Base-by-base conservation (phyloP, 2,888 invertebrate species). In the Lucinisca nassula region DNA sequence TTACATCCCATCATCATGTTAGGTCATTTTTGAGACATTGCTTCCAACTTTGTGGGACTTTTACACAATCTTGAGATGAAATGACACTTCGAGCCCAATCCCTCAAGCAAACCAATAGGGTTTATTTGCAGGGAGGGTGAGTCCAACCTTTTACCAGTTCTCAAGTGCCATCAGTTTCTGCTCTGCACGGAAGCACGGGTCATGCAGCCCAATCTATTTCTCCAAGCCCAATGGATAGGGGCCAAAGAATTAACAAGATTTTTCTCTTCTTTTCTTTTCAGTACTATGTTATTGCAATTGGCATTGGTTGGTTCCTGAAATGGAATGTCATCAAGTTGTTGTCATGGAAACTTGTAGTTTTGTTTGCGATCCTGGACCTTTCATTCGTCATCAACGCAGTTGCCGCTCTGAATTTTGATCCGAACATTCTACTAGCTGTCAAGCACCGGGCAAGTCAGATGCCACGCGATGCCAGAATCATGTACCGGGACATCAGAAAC, bases 391-490 rank as follows among this genome's bases (percentile, higher is more conserved):
- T 86, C 55, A 86, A 86, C 55, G 75, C 82, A 17, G 24, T 75
- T 51, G 89, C 84, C 70, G 84, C 89, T 0, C 51, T 89, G 12
- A 61, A 86, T 55, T 45, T 73, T 10, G 89, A 89, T 45, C 45
- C 82, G 0, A 72, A 76, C 0, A 82, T 86, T 35, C 58, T 84
- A 32, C 17, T 79, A 27, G 76, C 77, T 21, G 38, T 89, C 1
- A 51, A 79, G 17, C 82, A 86, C 0, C 45, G 82, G 37, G 30
- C 84, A 30, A 78, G 73, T 30, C 73, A 67, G 10, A 30, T 84
- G 1, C 84, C 82, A 0, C 35, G 27, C 1, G 89, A 84, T 45
- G 21, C 73, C 8, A 67, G 21, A 27, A 3, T 3, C 17, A 12
- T 12, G 32, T 67, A 35, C 35, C 1, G 35, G 4, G 35, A 67